Conservation (phyloP, 1,140 invertebrate genomes). For the Hormaphis cornu region DNA sequence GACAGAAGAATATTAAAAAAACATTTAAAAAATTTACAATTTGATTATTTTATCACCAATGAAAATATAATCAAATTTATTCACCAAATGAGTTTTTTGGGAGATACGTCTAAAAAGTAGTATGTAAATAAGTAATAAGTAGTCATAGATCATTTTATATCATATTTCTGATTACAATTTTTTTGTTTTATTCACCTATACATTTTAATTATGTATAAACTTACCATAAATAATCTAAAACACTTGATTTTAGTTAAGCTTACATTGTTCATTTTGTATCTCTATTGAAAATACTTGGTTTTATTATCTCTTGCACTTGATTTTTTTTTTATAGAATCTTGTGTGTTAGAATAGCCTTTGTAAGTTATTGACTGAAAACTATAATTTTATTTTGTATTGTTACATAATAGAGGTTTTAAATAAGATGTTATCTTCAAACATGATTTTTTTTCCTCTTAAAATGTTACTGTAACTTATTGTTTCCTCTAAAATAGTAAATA, state of each 20-base stretch:
- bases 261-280: too few species aligned
- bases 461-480: neutral
- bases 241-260: too few species aligned
- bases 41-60: neutral
- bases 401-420: neutral
- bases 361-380: neutral
- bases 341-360: neutral
- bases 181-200: too few species aligned
- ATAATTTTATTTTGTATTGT: neutral
- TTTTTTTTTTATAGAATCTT: neutral
- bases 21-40: neutral
- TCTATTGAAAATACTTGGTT: neutral
- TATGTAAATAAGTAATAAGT: too few species aligned
- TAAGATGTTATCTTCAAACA: neutral
- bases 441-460: neutral
- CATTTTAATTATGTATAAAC: too few species aligned
- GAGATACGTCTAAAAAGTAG: neutral
- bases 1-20: conserved; percentile 18
- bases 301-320: neutral
- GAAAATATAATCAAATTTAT: neutral
- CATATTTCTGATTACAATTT: neutral
- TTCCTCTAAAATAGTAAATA: neutral
- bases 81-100: conserved; percentile 10
- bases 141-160: neutral
- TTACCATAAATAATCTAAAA: too few species aligned